Base-by-base conservation (phyloP, 2,113 vertebrate species). In the Lichenostomus cassidix region DNA sequence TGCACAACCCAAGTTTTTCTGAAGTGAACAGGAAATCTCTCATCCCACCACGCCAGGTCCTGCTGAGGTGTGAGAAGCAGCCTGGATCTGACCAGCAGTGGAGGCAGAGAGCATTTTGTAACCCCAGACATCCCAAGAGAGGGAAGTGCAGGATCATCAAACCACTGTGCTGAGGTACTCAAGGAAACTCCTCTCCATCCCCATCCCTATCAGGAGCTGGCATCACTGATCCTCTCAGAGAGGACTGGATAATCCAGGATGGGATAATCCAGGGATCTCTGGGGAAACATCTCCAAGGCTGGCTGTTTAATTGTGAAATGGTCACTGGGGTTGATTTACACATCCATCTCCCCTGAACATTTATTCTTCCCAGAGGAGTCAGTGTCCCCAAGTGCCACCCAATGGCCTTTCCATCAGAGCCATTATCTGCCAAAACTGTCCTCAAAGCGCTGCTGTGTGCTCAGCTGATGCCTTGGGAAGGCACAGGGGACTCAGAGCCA, bases 381-480 rank as follows among this genome's bases (percentile, higher is more conserved):
- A 6, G 11, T 2, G 1, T 64, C 49, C 84, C 69, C 10, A 27
- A 82, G 50, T 58, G 77, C 64, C 67, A 74, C 73, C 73, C 41
- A 0, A 12, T 27, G 70, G 75, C 49, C 79, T 73, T 68, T 29
- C 60, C 69, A 31, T 83, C 59, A 78, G 47, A 82, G 85, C 2
- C 44, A 11, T 44, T 41, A 2, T 35, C 68, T 78, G 65, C 60
- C 53, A 29, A 41, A 75, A 44, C 7, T 9, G 1, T 6, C 56
- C 89, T 65, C 74, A 10, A n/a, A 71, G 62, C 1, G 27, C 62
- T 71, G 37, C 20, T 0, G 3, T 64, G 58, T 63, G 64, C 88
- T 80, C 67, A 39, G 42, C n/a, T 2, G 1, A 3, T 8, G 1
- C 0, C 60, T 23, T 27, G 53, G 62, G 73, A 27, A 68, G 12